A percentile compares a stretch with the other conserved stretches of the same genome.
phyloP scores from a whole-genome alignment of 2,797 vertebrate species.

The Lacerta agilis region DNA sequence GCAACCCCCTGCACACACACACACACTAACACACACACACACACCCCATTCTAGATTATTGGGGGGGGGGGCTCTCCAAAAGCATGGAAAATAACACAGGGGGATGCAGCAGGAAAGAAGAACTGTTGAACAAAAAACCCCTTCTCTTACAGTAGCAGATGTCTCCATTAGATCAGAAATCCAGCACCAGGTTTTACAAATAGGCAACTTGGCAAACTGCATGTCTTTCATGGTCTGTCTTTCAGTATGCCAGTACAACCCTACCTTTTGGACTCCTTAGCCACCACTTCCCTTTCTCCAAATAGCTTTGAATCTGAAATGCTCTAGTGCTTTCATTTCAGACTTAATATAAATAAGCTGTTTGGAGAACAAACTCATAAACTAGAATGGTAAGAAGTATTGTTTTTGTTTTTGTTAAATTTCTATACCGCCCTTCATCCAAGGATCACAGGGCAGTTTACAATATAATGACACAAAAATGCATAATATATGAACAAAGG shows the following conservation, averaged over 20 bases:
- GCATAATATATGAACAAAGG: no score
- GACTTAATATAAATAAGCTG: slow-evolving; percentile 37
- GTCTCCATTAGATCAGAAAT: no score
- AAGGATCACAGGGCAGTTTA: no score
- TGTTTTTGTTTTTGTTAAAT: neutral
- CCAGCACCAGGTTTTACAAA: neutral
- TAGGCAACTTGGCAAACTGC: neutral
- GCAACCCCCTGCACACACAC: neutral
- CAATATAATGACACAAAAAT: no score
- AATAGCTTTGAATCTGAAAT: neutral
- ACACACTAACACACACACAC: no score
- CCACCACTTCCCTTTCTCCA: slow-evolving; percentile 20
- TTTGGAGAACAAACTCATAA: slow-evolving; percentile 41
- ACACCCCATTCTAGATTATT: neutral
- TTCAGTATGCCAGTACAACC: neutral
- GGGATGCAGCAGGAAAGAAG: neutral
- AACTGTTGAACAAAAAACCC: neutral
- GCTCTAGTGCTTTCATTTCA: slow-evolving; percentile 38
- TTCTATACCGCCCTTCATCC: no score
- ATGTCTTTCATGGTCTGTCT: neutral
- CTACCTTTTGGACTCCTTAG: neutral
- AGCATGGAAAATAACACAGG: neutral
- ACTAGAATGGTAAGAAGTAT: neutral
- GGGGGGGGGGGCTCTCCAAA: neutral
- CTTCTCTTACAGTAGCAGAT: no score